Evolutionary conservation across 2,888 invertebrate species (phyloP).

Genomic region (Acanthosepion lycidas): DNA sequence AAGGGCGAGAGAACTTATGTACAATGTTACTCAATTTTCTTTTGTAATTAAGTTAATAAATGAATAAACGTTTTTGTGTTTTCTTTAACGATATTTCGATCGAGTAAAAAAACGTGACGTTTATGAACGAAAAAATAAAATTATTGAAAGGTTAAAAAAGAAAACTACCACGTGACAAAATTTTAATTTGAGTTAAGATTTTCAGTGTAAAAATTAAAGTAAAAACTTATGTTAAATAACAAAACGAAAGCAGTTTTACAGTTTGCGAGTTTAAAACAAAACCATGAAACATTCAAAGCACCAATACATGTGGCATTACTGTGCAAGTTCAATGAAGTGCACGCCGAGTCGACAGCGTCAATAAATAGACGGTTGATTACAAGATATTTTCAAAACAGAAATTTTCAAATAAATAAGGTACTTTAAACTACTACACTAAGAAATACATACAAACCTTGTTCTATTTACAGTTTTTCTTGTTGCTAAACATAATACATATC

Average conservation of each 20-base stretch:
- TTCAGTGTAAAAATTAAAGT: background rate
- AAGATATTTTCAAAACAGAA: background rate
- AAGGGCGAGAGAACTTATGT: too few species aligned
- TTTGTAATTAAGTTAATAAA: too few species aligned
- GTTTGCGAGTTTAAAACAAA: background rate
- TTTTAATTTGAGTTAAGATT: background rate
- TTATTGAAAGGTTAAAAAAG: too few species aligned
- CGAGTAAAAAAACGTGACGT: too few species aligned
- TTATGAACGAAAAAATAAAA: too few species aligned
- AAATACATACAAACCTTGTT: background rate
- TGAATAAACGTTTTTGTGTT: too few species aligned
- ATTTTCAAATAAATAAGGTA: background rate
- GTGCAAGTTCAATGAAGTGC: background rate
- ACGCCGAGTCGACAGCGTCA: background rate
- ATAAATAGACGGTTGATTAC: background rate
- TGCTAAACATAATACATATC: background rate
- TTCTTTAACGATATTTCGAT: too few species aligned
- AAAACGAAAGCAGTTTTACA: background rate
- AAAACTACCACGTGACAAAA: background rate
- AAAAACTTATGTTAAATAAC: background rate
- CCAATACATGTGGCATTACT: background rate
- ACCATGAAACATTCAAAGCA: background rate
- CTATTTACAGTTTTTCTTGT: constrained; percentile 3
- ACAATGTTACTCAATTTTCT: too few species aligned
- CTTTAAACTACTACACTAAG: background rate